A percentile compares a stretch with the other conserved stretches of the same genome.
Evolutionary conservation across 2,888 invertebrate species (phyloP).

Genomic region (Cyrtodaria siliqua): DNA sequence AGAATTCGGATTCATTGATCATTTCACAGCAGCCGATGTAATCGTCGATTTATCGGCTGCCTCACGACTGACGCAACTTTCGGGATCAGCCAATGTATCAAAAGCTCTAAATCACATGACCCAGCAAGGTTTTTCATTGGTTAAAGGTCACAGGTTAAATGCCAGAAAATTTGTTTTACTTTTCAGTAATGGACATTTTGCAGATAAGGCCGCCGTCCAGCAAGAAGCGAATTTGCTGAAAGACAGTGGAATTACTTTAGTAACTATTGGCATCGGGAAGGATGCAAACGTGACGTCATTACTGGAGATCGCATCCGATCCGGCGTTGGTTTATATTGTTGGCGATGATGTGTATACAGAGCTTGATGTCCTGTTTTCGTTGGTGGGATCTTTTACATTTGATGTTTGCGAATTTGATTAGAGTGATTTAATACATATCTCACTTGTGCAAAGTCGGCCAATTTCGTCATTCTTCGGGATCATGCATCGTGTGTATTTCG

Average conservation of each 20-base stretch:
- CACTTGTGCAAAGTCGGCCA: no score
- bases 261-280: not conserved
- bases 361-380: not conserved
- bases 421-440: no score
- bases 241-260: not conserved
- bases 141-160: not conserved
- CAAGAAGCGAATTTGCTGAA: not conserved
- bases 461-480: no score
- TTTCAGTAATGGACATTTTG: constrained; percentile 1
- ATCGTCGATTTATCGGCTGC: not conserved
- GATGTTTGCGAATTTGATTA: not conserved
- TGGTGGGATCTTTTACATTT: not conserved
- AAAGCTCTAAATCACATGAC: not conserved
- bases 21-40: not conserved
- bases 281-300: constrained; percentile 1
- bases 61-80: not conserved
- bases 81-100: not conserved
- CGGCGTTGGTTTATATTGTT: not conserved
- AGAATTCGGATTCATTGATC: not conserved
- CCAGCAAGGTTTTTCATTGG: not conserved
- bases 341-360: constrained; percentile 1
- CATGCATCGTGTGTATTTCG: no score
- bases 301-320: not conserved
- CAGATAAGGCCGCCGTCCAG: not conserved
- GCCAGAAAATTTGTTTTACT: not conserved